A percentile compares a stretch with the other conserved stretches of the same genome.
These are phyloP conservation scores for Phyllotis vaccarum DNA, from an alignment of 2,797 vertebrate genomes.

Conservation along the genomic window DNA sequence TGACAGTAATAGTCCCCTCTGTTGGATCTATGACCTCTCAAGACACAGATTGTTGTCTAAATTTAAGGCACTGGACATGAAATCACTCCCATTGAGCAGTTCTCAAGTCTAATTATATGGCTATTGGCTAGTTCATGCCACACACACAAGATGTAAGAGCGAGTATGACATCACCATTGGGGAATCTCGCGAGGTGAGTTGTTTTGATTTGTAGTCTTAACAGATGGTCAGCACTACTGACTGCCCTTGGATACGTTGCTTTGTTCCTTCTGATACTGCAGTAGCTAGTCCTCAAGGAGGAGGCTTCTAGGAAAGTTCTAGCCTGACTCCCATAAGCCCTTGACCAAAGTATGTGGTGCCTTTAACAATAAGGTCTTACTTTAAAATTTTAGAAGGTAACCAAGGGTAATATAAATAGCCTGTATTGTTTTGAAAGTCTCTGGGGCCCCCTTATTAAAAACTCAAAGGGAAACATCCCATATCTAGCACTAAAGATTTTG, in stretches of 20 bases:
- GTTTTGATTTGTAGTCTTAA: not conserved
- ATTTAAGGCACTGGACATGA: not conserved
- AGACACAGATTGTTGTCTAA: no score
- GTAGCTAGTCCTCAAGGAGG: no score
- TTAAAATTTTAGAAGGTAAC: no score
- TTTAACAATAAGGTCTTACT: no score
- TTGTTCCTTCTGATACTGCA: not conserved
- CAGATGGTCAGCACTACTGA: not conserved
- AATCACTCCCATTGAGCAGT: not conserved
- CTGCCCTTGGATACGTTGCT: not conserved
- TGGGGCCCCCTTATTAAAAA: no score
- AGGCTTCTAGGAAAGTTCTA: not conserved
- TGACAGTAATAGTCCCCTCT: not conserved
- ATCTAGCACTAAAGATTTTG: no score
- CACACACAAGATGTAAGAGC: not conserved
- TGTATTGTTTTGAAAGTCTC: no score
- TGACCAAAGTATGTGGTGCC: not conserved
- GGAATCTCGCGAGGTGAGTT: not conserved
- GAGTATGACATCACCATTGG: not conserved
- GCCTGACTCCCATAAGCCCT: not conserved
- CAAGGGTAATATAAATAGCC: no score
- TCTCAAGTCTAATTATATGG: not conserved
- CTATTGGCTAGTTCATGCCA: not conserved
- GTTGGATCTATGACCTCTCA: not conserved
- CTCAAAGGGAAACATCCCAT: no score